Base-by-base conservation (phyloP, 2,888 invertebrate genomes). In the Ypsolopha sequella region DNA sequence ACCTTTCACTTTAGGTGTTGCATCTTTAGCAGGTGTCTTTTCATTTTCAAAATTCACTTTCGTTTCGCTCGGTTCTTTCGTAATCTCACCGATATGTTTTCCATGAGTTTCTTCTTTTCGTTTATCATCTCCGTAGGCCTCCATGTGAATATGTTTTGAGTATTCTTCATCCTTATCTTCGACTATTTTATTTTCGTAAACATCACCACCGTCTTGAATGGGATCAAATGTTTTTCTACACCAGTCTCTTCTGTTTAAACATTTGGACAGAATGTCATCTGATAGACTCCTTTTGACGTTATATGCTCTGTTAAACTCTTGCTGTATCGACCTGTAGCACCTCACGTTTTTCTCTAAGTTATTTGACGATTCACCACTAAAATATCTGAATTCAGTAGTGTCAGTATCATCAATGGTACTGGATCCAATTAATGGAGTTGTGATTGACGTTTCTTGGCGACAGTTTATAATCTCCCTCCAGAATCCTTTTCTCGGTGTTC, bases 221-320 rank as follows among this genome's bases (percentile, higher is more conserved):
- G 41, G 7, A 41, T 41, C 14, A 8, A 14, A 14, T 13, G 13
- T 14, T 14, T 72, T 60, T 2, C 64, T 64, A 6, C 60, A 68
- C 85, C 85, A 85, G 49, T 77, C 73, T 9, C 85, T 61, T 55
- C 84, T 67, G 3, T 71, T 80, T 6, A 85, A 43, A 54, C 80
- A 85, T 66, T 85, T 86, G 0, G 78, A 70, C 41, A 86, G 54
- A 11, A 85, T 81, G 57, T 85, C 85, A 52, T 86, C 85, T 0
- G 85, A 82, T 65, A 81, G 66, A 51, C 76, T 72, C 1, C 68
- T 56, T 58, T 77, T 76, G 0, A 64, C 54, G 8, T 2, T 1
- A 4, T 24, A 24, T 8, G 68, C 66, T 8, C 66, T 61, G 39
- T 64, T 63, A 11, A 60, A 60, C 38, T 77, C 71, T 48, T 76